Percentiles rank a stretch among this genome's conserved stretches.
These are phyloP conservation scores for Microctenopoma lineatum DNA, from an alignment of 2,797 vertebrate species.

Conservation along the genomic window DNA sequence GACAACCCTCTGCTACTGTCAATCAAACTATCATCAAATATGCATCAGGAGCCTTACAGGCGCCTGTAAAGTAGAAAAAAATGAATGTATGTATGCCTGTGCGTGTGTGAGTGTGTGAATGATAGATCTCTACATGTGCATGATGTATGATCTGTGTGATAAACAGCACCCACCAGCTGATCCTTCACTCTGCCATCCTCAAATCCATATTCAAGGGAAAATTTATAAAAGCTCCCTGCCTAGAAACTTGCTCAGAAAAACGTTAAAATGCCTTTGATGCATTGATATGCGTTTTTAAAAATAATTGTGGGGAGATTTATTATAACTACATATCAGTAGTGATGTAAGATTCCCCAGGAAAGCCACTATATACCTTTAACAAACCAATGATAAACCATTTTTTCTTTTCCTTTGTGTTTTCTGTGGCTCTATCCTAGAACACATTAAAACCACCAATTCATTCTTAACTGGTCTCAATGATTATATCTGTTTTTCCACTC, in stretches of 20 bases:
- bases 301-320: not conserved
- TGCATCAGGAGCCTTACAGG: conserved; percentile 46
- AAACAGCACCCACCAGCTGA: conserved; percentile 27
- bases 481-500: not conserved
- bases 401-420: not conserved
- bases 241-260: not conserved
- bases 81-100: not conserved
- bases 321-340: not conserved
- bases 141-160: conserved; percentile 25
- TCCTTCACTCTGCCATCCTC: conserved; percentile 17
- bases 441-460: conserved; percentile 9
- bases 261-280: not conserved
- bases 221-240: conserved; percentile 22
- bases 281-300: not conserved
- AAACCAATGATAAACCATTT: not conserved
- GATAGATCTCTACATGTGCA: conserved; percentile 5
- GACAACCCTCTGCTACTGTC: conserved; percentile 38
- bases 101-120: not conserved
- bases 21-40: conserved; percentile 58
- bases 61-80: conserved; percentile 18
- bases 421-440: not conserved
- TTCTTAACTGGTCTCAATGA: conserved; percentile 10
- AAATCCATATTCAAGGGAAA: conserved; percentile 53
- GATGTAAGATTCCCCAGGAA: not conserved
- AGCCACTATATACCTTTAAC: not conserved